Evolutionary conservation across 2,888 invertebrate species (phyloP).

Genomic region (Candidula unifasciata): DNA sequence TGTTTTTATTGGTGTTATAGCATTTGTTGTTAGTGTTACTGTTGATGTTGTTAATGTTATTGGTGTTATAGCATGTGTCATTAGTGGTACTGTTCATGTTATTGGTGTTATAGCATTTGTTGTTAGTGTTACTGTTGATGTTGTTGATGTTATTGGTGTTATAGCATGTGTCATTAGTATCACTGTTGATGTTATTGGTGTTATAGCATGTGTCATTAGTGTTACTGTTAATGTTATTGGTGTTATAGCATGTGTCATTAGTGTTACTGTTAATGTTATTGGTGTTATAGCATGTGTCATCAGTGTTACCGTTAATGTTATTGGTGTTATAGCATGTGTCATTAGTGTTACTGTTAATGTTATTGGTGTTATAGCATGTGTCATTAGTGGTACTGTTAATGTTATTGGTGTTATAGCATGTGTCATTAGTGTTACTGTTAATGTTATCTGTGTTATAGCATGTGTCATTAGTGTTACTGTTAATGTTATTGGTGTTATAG

Average conservation of each 20-base stretch:
- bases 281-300: not conserved
- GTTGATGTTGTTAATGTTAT: no score
- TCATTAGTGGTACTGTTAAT: not conserved
- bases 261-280: no score
- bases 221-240: no score
- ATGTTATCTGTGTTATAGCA: not conserved
- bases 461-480: not conserved
- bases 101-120: no score
- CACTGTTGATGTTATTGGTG: not conserved
- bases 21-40: no score
- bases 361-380: not conserved
- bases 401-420: not conserved
- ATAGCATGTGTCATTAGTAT: not conserved
- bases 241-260: no score
- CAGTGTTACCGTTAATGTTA: not conserved
- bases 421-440: not conserved
- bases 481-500: not conserved
- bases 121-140: no score
- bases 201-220: not conserved
- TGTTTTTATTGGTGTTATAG: no score
- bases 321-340: not conserved
- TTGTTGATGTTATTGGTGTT: not conserved
- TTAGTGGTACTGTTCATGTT: no score
- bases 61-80: no score
- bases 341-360: not conserved